These are phyloP conservation scores for Temnothorax rugatulus DNA, from an alignment of 2,888 invertebrate species.

Conservation along the genomic window DNA sequence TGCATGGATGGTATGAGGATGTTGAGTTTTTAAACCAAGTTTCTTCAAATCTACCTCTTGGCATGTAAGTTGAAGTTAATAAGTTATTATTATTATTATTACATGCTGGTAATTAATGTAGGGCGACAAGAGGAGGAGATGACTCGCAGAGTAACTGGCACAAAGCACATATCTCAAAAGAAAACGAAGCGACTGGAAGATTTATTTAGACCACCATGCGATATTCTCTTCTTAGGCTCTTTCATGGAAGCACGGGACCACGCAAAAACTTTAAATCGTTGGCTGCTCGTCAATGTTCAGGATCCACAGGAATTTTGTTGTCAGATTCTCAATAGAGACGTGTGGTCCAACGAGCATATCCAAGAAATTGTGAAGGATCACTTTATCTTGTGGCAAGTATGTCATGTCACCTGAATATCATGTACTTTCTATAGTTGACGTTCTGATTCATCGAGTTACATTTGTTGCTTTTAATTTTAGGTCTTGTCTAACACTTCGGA, in stretches of 20 bases:
- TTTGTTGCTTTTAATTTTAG: conserved; percentile 70
- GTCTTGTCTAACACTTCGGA: conserved; percentile 87
- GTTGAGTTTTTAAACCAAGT: too few species aligned
- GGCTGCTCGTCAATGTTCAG: conserved; percentile 91
- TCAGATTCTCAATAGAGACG: conserved; percentile 90
- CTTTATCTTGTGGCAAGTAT: conserved; percentile 91
- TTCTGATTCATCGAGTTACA: not conserved
- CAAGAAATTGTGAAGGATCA: conserved; percentile 89
- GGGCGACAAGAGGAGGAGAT: conserved; percentile 85
- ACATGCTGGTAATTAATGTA: conserved; percentile 54
- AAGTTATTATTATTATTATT: too few species aligned
- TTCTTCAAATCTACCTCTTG: too few species aligned
- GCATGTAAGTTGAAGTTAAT: too few species aligned
- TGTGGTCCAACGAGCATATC: conserved; percentile 90
- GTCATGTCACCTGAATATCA: conserved; percentile 16
- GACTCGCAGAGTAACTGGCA: conserved; percentile 81
- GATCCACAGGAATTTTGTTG: conserved; percentile 90
- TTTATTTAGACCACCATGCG: conserved; percentile 90
- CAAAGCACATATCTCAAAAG: conserved; percentile 77
- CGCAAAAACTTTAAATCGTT: conserved; percentile 88
- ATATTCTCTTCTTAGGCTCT: conserved; percentile 89
- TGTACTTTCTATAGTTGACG: not conserved
- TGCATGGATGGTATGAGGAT: too few species aligned
- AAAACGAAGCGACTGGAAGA: conserved; percentile 89
- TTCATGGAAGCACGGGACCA: conserved; percentile 88